These are phyloP conservation scores for Merops nubicus DNA, from an alignment of 2,113 vertebrate genomes.

Conservation along the genomic window DNA sequence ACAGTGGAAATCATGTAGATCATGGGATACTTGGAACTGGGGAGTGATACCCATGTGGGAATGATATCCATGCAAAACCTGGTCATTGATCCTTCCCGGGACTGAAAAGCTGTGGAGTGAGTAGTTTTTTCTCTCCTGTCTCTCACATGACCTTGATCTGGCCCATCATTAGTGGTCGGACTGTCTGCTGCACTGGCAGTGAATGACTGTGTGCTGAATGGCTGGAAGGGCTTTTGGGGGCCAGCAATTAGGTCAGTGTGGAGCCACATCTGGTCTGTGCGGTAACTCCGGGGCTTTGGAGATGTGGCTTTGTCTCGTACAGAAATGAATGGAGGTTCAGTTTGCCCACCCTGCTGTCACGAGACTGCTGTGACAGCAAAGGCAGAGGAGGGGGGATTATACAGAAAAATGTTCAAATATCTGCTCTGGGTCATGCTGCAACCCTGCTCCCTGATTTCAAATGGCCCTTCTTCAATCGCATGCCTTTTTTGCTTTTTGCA, in stretches of 20 bases:
- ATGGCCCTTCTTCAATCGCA: neutral
- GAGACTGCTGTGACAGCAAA: neutral
- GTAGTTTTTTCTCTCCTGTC: neutral
- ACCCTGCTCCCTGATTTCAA: neutral
- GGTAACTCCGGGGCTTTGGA: neutral
- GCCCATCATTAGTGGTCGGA: neutral
- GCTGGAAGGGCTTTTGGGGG: neutral
- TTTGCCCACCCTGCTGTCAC: neutral
- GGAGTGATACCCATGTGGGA: neutral
- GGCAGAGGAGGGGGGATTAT: neutral
- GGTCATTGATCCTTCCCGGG: neutral
- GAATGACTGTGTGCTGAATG: neutral
- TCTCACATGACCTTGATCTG: constrained; percentile 11
- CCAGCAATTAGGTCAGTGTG: neutral
- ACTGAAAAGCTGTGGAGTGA: neutral
- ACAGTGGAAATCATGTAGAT: neutral
- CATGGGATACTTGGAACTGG: neutral
- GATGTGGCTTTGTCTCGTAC: neutral
- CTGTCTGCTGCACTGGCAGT: neutral
- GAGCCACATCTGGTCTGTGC: constrained; percentile 31
- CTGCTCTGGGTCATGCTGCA: neutral
- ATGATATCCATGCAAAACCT: neutral
- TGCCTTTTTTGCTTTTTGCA: neutral
- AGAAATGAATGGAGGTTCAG: neutral
- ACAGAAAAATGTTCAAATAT: neutral